phyloP scores from a whole-genome alignment of 2,113 vertebrate species.

The Brachyhypopomus occidentalis region DNA sequence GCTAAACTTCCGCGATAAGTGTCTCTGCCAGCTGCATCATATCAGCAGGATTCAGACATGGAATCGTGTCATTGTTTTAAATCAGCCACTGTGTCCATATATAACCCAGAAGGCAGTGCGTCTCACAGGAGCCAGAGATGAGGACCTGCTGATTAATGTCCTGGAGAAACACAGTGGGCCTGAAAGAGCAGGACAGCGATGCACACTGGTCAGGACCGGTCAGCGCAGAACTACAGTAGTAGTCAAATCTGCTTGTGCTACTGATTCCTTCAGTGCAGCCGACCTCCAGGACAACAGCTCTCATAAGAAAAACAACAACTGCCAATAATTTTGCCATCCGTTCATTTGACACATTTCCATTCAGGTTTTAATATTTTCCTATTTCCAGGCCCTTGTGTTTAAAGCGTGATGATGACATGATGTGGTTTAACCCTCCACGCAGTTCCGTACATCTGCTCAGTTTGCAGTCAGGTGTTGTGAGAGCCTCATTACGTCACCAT shows the following conservation, averaged over 20 bases:
- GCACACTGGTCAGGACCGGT: slow-evolving; percentile 6
- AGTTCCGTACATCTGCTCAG: no score
- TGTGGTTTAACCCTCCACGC: slow-evolving; percentile 24
- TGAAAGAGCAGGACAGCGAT: slow-evolving; percentile 22
- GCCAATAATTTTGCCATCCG: no score
- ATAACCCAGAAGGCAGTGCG: slow-evolving; percentile 67
- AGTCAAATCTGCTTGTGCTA: neutral
- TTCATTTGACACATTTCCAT: neutral
- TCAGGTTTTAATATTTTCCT: neutral
- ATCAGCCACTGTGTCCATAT: slow-evolving; percentile 62
- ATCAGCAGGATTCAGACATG: slow-evolving; percentile 43
- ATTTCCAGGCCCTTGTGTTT: slow-evolving; percentile 48
- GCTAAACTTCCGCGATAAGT: slow-evolving; percentile 64
- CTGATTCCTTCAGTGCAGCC: neutral
- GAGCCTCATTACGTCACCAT: no score
- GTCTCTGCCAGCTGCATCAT: slow-evolving; percentile 38
- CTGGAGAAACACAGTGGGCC: neutral
- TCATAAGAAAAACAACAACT: no score
- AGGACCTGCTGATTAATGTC: slow-evolving; percentile 2
- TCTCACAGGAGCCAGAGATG: slow-evolving; percentile 55
- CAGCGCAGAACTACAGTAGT: neutral
- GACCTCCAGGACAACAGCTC: neutral
- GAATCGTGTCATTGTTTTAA: slow-evolving; percentile 68
- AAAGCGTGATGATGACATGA: slow-evolving; percentile 68
- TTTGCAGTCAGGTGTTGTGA: no score